phyloP scores from a whole-genome alignment of 2,113 vertebrate genomes.

The Phaethon lepturus region DNA sequence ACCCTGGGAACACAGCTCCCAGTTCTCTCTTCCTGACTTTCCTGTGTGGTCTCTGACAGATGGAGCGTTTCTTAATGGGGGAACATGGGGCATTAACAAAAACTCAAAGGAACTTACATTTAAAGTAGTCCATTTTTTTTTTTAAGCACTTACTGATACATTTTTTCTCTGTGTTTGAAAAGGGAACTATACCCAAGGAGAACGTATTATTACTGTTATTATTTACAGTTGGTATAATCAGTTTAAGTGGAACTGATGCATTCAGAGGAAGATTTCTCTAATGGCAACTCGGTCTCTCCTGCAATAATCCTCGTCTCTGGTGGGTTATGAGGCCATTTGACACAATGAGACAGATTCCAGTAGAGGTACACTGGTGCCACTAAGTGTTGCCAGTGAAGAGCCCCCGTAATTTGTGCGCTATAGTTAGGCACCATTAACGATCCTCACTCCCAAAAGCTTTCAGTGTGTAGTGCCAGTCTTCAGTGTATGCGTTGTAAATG shows the following conservation, averaged over 20 bases:
- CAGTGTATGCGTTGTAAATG: not conserved
- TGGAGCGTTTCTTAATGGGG: not conserved
- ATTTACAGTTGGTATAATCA: not conserved
- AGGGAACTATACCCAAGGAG: not conserved
- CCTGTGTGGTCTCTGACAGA: not conserved
- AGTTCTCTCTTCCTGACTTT: not conserved
- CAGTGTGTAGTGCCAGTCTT: not conserved
- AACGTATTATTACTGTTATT: not conserved
- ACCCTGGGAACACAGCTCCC: not conserved
- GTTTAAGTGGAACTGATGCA: not conserved
- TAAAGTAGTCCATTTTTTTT: not conserved
- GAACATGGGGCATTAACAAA: not conserved
- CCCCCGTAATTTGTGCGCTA: fast-evolving
- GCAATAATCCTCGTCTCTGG: not conserved
- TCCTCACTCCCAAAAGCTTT: not conserved
- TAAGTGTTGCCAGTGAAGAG: not conserved
- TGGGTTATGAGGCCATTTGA: not conserved
- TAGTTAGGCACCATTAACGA: not conserved
- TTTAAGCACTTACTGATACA: not conserved
- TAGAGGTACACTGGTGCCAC: not conserved
- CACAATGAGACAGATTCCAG: not conserved
- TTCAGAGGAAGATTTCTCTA: not conserved
- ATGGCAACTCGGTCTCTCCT: not conserved
- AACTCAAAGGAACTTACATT: not conserved
- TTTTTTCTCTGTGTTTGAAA: not conserved